Conservation (phyloP, 2,797 vertebrate species). For the Graptemys geographica region DNA sequence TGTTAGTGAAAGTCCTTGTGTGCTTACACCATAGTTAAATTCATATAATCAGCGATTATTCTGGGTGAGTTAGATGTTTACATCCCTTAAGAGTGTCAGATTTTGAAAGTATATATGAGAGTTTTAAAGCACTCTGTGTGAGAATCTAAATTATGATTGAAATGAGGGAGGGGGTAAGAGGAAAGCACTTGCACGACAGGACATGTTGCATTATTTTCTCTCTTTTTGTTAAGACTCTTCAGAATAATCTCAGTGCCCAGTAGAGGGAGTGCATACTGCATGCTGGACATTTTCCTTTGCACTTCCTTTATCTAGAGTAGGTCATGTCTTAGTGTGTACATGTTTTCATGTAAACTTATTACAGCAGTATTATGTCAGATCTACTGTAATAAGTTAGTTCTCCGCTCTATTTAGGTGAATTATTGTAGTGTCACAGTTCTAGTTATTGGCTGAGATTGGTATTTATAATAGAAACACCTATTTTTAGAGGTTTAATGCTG, state of each 20-base stretch:
- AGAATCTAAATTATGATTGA: neutral
- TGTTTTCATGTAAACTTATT: neutral
- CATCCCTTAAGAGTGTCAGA: neutral
- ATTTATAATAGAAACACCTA: neutral
- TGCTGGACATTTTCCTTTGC: neutral
- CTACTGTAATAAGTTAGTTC: neutral
- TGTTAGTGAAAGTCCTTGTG: neutral
- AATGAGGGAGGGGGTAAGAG: neutral
- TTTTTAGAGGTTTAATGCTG: neutral
- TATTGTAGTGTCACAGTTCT: neutral
- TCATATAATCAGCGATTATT: neutral
- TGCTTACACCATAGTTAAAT: rapidly evolving
- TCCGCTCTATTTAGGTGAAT: neutral
- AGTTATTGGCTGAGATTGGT: neutral
- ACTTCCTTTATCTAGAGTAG: neutral
- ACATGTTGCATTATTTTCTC: rapidly evolving
- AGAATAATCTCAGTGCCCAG: slow-evolving; percentile 53
- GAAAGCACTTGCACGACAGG: rapidly evolving
- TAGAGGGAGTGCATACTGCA: slow-evolving; percentile 73
- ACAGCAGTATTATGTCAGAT: neutral
- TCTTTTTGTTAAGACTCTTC: neutral
- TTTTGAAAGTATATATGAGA: neutral
- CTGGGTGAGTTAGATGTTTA: rapidly evolving
- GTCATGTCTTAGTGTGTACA: neutral
- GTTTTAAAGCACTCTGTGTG: rapidly evolving